phyloP scores from a whole-genome alignment of 2,113 vertebrate species.

The Tretioscincus oriximinensis region DNA sequence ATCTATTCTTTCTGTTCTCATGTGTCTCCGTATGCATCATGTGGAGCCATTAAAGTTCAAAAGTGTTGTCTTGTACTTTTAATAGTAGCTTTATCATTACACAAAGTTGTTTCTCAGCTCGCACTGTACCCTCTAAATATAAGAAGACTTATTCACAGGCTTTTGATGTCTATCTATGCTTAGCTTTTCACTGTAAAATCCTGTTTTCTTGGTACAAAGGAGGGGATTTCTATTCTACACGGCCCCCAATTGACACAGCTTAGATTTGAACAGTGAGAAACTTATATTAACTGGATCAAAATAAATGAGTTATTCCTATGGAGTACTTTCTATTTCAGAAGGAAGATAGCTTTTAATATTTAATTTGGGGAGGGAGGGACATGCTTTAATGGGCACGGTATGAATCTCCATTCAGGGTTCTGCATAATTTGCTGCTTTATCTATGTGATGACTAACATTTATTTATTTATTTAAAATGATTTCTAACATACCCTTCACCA shows the following conservation, averaged over 20 bases:
- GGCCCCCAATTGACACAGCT: background rate
- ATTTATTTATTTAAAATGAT: too few species aligned
- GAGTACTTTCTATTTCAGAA: background rate
- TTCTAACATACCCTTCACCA: too few species aligned
- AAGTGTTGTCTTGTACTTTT: constrained; percentile 16
- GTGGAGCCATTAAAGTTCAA: constrained; percentile 1
- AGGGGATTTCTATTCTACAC: background rate
- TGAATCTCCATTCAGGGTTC: background rate
- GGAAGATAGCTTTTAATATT: background rate
- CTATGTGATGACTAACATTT: background rate
- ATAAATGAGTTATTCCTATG: constrained; percentile 7
- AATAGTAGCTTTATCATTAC: background rate
- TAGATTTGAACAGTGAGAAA: constrained; percentile 39
- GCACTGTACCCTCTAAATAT: constrained; percentile 3
- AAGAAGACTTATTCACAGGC: background rate
- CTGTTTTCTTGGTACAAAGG: constrained; percentile 23
- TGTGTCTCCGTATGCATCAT: background rate
- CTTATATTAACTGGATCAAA: background rate
- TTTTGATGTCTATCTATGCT: background rate
- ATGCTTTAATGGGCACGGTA: background rate
- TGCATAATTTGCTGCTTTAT: background rate
- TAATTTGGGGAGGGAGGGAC: background rate
- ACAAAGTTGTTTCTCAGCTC: constrained; percentile 4
- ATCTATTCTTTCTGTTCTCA: background rate
- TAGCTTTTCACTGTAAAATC: background rate